These are phyloP conservation scores for Cydia amplana DNA, from an alignment of 1,140 invertebrate species.

Conservation along the genomic window DNA sequence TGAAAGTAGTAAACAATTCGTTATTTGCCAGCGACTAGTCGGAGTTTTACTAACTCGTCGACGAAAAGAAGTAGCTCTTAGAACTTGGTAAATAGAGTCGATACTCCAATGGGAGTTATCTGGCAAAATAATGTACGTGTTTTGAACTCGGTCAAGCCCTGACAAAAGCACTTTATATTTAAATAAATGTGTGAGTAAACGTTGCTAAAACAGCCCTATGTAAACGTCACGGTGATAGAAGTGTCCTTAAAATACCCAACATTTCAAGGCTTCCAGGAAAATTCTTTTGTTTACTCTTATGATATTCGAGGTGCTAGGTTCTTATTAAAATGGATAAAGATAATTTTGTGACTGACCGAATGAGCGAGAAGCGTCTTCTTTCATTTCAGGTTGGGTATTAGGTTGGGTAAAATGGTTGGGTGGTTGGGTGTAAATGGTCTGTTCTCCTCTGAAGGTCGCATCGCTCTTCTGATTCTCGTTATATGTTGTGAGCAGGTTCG, in stretches of 20 bases:
- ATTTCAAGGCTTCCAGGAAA: neutral
- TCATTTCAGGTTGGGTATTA: no score
- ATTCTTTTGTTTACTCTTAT: neutral
- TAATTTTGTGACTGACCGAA: no score
- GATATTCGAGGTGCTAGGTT: no score
- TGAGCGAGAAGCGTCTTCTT: no score
- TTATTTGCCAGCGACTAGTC: constrained; percentile 8
- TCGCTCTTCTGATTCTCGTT: no score
- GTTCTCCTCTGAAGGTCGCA: no score
- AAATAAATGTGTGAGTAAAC: constrained; percentile 26
- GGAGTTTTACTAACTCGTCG: neutral
- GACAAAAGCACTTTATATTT: constrained; percentile 15
- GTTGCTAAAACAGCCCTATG: neutral
- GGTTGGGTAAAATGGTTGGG: no score
- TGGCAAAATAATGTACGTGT: constrained; percentile 3
- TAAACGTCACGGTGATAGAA: neutral
- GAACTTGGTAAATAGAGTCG: neutral
- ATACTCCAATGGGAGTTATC: neutral
- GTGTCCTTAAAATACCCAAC: neutral
- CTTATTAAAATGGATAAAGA: no score
- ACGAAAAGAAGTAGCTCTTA: neutral
- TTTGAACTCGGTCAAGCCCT: constrained; percentile 17
- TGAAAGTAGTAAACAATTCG: constrained; percentile 22
- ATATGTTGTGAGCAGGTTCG: no score
- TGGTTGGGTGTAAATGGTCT: no score